Percentiles rank a stretch among this genome's conserved stretches.
Evolutionary conservation across 2,797 vertebrate species (phyloP).

Genomic region (Schizopygopsis malacanthus): DNA sequence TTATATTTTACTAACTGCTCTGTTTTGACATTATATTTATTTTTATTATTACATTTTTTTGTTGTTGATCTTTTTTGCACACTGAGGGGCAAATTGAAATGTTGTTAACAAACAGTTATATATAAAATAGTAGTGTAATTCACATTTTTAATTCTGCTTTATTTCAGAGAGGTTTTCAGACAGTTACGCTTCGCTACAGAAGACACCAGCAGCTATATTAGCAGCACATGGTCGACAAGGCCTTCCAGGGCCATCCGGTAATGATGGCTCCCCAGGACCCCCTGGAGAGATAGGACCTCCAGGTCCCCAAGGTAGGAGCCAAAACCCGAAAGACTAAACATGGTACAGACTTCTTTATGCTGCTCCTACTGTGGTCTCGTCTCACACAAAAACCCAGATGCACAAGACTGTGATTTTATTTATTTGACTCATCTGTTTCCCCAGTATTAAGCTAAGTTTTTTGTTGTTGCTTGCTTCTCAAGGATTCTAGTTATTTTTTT

Average conservation of each 20-base stretch:
- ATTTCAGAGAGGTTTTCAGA: conserved; percentile 84
- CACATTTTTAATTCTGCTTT: not conserved
- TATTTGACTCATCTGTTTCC: conserved; percentile 6
- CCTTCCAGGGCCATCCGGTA: conserved; percentile 89
- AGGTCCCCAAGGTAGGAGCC: conserved; percentile 89
- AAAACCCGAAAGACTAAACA: conserved; percentile 51
- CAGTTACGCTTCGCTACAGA: conserved; percentile 77
- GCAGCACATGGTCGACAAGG: conserved; percentile 85
- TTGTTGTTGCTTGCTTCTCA: conserved; percentile 17
- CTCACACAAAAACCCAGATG: conserved; percentile 49
- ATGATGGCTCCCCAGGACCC: conserved; percentile 87
- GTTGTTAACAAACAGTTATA: not conserved
- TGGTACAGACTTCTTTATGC: conserved; percentile 34
- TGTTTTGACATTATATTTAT: too few species aligned
- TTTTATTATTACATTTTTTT: too few species aligned
- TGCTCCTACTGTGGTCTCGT: conserved; percentile 24
- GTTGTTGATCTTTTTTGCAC: too few species aligned
- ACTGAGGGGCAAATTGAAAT: too few species aligned
- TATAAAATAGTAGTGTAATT: not conserved
- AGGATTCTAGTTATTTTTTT: not conserved
- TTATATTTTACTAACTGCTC: too few species aligned
- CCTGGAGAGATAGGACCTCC: conserved; percentile 80
- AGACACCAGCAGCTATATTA: conserved; percentile 89
- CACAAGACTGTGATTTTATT: conserved; percentile 16
- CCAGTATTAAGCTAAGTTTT: conserved; percentile 25